Percentiles rank a stretch among this genome's conserved stretches.
Conservation (phyloP, 2,797 vertebrate genomes). For the Forpus xanthops region DNA sequence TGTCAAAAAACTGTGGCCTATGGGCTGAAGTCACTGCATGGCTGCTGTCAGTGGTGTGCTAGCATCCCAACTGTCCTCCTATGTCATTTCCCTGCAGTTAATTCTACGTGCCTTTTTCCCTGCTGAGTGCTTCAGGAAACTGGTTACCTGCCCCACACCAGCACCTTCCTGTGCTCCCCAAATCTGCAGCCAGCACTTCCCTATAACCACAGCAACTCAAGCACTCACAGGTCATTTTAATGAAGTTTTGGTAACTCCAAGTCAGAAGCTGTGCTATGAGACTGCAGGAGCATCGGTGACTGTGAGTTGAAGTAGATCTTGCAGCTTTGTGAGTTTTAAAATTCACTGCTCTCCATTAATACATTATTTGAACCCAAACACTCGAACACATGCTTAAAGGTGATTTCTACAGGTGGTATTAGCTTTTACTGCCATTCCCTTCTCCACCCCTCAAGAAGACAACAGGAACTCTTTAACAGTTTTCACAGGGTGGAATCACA, state of each 20-base stretch:
- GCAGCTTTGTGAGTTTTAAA: neutral
- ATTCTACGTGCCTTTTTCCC: neutral
- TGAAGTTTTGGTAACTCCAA: too few relatives aligned
- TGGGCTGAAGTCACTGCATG: neutral
- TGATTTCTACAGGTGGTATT: neutral
- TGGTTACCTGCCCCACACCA: too few relatives aligned
- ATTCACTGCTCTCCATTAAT: neutral
- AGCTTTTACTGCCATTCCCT: neutral
- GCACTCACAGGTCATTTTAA: too few relatives aligned
- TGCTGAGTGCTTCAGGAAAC: neutral
- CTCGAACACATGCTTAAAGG: accelerated
- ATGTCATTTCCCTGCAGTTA: neutral
- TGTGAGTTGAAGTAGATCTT: neutral
- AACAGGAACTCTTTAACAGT: neutral
- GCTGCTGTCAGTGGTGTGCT: too few relatives aligned
- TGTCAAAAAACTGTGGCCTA: neutral
- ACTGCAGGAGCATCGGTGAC: accelerated
- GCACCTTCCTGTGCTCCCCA: neutral
- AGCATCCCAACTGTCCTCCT: neutral
- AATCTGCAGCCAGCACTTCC: neutral
- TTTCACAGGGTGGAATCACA: neutral
- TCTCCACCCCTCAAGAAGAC: neutral
- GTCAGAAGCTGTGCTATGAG: too few relatives aligned
- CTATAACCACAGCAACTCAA: neutral
- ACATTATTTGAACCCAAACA: too few relatives aligned